These are phyloP conservation scores for Ganaspis brasiliensis DNA, from an alignment of 2,888 invertebrate species.

Conservation along the genomic window DNA sequence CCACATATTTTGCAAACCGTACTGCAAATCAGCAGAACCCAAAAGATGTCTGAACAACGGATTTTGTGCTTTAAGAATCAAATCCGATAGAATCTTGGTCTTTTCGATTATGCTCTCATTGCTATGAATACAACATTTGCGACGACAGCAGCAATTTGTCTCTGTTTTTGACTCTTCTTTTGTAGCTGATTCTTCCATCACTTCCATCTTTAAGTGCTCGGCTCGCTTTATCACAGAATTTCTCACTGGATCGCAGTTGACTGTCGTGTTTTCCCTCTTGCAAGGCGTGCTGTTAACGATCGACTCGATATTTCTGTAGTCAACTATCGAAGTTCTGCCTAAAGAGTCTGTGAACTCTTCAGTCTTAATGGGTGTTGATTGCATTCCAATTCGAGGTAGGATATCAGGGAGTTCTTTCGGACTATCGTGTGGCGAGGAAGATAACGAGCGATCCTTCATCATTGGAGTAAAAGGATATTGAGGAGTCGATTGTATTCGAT, in stretches of 20 bases:
- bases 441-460: slow-evolving; percentile 38
- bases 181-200: slow-evolving; percentile 61
- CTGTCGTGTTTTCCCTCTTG: slow-evolving; percentile 67
- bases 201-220: slow-evolving; percentile 73
- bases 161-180: slow-evolving; percentile 52
- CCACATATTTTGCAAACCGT: slow-evolving; percentile 77
- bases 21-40: slow-evolving; percentile 75
- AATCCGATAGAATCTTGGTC: slow-evolving; percentile 77
- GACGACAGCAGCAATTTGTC: slow-evolving; percentile 73
- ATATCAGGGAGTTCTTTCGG: slow-evolving; percentile 67
- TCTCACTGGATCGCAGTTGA: slow-evolving; percentile 68
- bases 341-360: slow-evolving; percentile 65
- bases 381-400: slow-evolving; percentile 73
- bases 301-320: slow-evolving; percentile 79
- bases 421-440: slow-evolving; percentile 67
- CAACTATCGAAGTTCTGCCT: slow-evolving; percentile 70
- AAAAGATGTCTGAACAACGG: slow-evolving; percentile 75
- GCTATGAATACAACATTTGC: slow-evolving; percentile 77
- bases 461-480: slow-evolving; percentile 17
- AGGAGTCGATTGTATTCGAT: slow-evolving; percentile 65
- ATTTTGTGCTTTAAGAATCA: slow-evolving; percentile 76
- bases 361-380: slow-evolving; percentile 78
- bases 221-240: slow-evolving; percentile 78
- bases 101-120: slow-evolving; percentile 76
- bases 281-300: slow-evolving; percentile 75